Base-by-base conservation (phyloP, 2,113 vertebrate species). In the Anser brachyrhynchus region DNA sequence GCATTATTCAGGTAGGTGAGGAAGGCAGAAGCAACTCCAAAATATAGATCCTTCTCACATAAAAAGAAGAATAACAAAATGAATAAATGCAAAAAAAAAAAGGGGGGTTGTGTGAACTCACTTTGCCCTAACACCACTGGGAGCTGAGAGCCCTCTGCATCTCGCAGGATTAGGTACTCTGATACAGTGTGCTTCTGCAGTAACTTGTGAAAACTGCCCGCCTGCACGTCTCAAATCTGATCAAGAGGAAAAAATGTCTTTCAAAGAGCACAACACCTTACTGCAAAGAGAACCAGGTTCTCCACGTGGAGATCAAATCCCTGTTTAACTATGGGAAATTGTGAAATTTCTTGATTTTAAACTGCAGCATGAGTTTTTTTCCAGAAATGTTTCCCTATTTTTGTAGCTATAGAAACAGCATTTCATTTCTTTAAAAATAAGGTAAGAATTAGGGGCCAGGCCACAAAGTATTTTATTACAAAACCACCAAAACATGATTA, bases 401-500 rank as follows among this genome's bases (percentile, higher is more conserved):
- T 80, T 82, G 93, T 82, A 92, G 79, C 66, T 91, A 91, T 83
- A 78, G 89, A 89, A 85, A 91, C 59, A 71, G 64, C 69, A 44
- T 86, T 85, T 95, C 90, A 35, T 94, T 94, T 96, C 87, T 91
- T 92, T 92, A 85, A 78, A 85, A 95, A 71, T 69, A 92, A 89
- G 80, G 81, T 81, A 95, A 91, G 91, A 93, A 92, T 92, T 89
- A 92, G 86, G 67, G 65, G 64, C 90, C 87, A 94, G 78, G 92
- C 93, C 96, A 94, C 88, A 96, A 84, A 96, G 89, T 94, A 94
- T 25, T 96, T 92, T 95, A 95, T 96, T 95, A 93, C 93, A 96
- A 96, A 97, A 96, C 90, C 84, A 85, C 90, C 72, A 79, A 95
- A 97, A 95, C 37, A 22, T 49, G 46, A 49, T 49, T 49, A 22